Conservation (phyloP, 2,113 vertebrate species). For the Saimiri boliviensis region DNA sequence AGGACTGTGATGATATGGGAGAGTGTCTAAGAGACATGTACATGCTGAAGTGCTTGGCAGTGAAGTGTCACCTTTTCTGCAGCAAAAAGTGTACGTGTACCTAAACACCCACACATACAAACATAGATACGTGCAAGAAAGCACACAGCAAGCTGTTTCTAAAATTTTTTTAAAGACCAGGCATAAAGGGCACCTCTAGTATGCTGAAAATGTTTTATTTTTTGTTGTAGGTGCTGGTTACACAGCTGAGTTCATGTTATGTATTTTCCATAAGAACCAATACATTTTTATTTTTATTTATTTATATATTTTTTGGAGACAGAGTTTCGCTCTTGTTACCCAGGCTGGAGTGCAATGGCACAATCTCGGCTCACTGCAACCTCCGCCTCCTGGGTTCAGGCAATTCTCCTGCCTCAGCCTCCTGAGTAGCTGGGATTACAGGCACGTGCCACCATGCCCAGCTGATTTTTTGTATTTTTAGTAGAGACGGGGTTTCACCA, state of each 20-base stretch:
- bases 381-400: too few species aligned
- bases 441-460: too few species aligned
- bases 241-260: background rate
- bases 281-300: background rate
- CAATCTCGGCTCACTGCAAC: too few species aligned
- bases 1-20: background rate
- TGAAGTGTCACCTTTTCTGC: background rate
- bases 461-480: too few species aligned
- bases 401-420: too few species aligned
- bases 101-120: background rate
- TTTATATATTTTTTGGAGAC: too few species aligned
- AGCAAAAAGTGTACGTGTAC: background rate
- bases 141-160: background rate
- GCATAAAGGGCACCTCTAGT: background rate
- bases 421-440: too few species aligned
- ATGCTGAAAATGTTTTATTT: background rate
- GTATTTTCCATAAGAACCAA: background rate
- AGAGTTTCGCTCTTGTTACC: too few species aligned
- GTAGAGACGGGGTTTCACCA: too few species aligned
- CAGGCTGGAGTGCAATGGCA: too few species aligned
- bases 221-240: background rate
- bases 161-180: background rate
- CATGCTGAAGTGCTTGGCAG: background rate
- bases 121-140: background rate
- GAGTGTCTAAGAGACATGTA: background rate